Base-by-base conservation (phyloP, 1,140 invertebrate genomes). In the Zaprionus capensis region DNA sequence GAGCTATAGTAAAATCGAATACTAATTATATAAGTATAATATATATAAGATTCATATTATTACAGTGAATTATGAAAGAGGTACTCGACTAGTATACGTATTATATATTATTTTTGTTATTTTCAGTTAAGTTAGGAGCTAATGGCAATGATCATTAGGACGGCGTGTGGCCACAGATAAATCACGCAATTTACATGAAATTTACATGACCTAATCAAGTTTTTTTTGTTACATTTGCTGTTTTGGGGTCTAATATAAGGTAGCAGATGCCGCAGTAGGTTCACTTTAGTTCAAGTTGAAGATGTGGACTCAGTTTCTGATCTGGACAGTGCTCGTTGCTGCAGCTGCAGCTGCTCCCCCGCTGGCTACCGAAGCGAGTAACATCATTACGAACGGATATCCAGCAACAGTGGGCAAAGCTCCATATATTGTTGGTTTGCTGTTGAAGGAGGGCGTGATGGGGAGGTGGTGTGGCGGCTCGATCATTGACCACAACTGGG, bases 381-480 rank as follows among this genome's bases (percentile, higher is more conserved):
- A 36, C 2, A 71, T 76, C 5, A 84, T 84, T 14, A 84, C 81
- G 57, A 77, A 77, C 67, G 82, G 80, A 20, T 70, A 80, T 53
- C 22, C 67, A 20, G 80, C 82, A 0, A 5, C 22, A 1, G 64
- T 87, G 4, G 93, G 93, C 0, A 92, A 94, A 80, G 92, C 93
- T 36, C 94, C 94, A 1, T 93, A 93, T 64, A 94, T 94, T 72
- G 93, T 92, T 6, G 91, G 92, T 1, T 80, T 94, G 12, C 38
- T 67, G 6, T 76, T 94, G 70, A 75, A 86, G 15, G 83, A 75
- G 0, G 24, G 51, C 2, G 90, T 88, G 0, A 53, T 61, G 17
- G 81, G 80, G 76, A 59, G 77, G 4, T 93, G 93, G 82, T 96
- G 95, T 78, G 95, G 95, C 1, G 95, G 94, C 6, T 94, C 94